These are phyloP conservation scores for Hydrozoanthus tunicans DNA, from an alignment of 64 coral and sea anemone species.

Conservation along the genomic window DNA sequence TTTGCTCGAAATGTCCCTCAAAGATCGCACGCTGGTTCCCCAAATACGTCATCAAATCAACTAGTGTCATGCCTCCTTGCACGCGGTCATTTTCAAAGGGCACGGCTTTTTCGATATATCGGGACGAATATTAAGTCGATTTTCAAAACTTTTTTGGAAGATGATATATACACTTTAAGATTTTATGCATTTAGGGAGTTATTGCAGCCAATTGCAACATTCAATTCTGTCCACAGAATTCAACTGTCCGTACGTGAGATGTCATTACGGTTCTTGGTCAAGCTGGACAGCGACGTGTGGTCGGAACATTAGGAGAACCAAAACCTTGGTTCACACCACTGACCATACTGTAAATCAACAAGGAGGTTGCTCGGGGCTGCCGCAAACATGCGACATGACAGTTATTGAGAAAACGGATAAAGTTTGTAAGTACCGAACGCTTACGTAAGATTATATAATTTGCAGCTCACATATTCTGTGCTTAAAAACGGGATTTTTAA, in stretches of 20 bases:
- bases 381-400: constrained; percentile 5
- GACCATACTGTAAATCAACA: constrained; percentile 19
- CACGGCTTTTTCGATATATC: no score
- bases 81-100: no score
- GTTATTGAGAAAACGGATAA: neutral
- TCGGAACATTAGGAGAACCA: neutral
- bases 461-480: no score
- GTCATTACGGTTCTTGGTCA: constrained; percentile 27
- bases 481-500: no score
- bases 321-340: neutral
- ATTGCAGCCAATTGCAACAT: no score
- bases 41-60: no score
- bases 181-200: neutral
- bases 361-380: constrained; percentile 35
- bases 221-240: neutral
- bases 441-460: no score
- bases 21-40: no score
- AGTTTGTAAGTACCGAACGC: constrained; percentile 5
- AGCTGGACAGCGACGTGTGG: constrained; percentile 38
- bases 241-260: constrained; percentile 27
- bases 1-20: no score
- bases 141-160: neutral
- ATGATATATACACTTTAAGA: neutral
- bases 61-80: no score
- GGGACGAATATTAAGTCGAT: no score